Evolutionary conservation across 2,113 vertebrate species (phyloP), one percentile per base, ranked within the genome.

Genomic region (Brachyistius frenatus): DNA sequence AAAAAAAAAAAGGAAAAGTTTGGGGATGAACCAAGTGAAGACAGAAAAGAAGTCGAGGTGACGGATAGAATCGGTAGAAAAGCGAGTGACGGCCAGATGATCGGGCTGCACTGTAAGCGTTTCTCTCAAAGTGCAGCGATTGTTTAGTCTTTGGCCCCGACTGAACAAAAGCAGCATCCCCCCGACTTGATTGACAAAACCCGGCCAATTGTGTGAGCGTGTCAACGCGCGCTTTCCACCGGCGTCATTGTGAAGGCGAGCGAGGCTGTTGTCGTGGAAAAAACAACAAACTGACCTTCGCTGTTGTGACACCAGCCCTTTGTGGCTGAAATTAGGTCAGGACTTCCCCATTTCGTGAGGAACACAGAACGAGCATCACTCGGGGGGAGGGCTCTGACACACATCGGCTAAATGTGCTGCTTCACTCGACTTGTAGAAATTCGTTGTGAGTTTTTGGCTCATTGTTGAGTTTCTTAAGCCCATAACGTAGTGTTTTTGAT

Each of bases 141-240:
- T 91, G 89, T 93, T 89, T 50, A 33, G 58, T 76, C 31, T 23
- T 23, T 3, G 3, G 44, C 50, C 66, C 78, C 65, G 3, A 67
- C 58, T 61, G 80, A 86, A 92, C 92, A 93, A 93, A 91, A 85
- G 72, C 81, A 30, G 58, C 56, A 63, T 86, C 81, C 72, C 54
- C 53, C 60, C 14, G n/a, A 62, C 80, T 86, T 80, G 65, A 85
- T 88, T 73, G 70, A 85, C 77, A 81, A 81, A 88, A 70, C 63
- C 61, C 52, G 52, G 78, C 81, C 88, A 84, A 80, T 89, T 90
- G 90, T 91, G 84, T 91, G 74, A 74, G 87, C 81, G 89, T 93
- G 91, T 84, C 90, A 91, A 86, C 44, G 72, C 6, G 90, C 89
- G 87, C 89, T 88, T 82, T 81, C 78, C 91, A 85, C 89, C 64